phyloP scores from a whole-genome alignment of 2,888 invertebrate genomes.

The Unio delphinus region DNA sequence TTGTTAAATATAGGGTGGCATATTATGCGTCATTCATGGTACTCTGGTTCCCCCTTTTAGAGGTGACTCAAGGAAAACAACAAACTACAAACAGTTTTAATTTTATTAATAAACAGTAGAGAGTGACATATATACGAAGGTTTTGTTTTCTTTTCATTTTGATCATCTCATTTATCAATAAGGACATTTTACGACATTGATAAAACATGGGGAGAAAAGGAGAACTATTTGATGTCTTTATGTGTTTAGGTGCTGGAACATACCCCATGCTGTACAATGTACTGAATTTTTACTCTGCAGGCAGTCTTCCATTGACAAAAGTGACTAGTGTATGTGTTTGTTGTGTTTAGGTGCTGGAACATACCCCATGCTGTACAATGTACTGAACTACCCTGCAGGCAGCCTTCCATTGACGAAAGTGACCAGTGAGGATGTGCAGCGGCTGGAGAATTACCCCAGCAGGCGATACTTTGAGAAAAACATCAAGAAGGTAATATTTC shows the following conservation, averaged over 20 bases:
- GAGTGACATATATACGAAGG: too few relatives aligned
- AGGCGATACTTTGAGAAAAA: slow-evolving; percentile 30
- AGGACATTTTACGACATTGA: too few relatives aligned
- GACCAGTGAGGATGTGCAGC: slow-evolving; percentile 43
- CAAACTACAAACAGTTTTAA: too few relatives aligned
- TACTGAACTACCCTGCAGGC: slow-evolving; percentile 56
- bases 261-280: slow-evolving; percentile 52
- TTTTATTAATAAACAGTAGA: too few relatives aligned
- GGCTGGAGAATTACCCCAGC: slow-evolving; percentile 44
- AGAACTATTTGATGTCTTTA: background rate
- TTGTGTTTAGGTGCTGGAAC: slow-evolving; percentile 26
- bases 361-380: slow-evolving; percentile 50
- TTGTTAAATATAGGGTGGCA: too few relatives aligned
- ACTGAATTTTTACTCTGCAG: slow-evolving; percentile 51
- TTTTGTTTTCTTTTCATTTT: too few relatives aligned
- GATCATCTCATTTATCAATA: too few relatives aligned
- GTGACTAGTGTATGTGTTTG: slow-evolving; percentile 30
- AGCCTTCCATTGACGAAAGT: slow-evolving; percentile 58
- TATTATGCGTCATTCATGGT: too few relatives aligned
- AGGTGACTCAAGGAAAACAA: too few relatives aligned
- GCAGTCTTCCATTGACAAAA: slow-evolving; percentile 55
- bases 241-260: slow-evolving; percentile 27
- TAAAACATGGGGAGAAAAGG: background rate
- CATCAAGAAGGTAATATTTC: slow-evolving; percentile 35
- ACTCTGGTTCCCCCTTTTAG: too few relatives aligned